A percentile compares a stretch with the other conserved stretches of the same genome.
phyloP scores from a whole-genome alignment of 1,140 invertebrate species.

The Macrobrachium rosenbergii region DNA sequence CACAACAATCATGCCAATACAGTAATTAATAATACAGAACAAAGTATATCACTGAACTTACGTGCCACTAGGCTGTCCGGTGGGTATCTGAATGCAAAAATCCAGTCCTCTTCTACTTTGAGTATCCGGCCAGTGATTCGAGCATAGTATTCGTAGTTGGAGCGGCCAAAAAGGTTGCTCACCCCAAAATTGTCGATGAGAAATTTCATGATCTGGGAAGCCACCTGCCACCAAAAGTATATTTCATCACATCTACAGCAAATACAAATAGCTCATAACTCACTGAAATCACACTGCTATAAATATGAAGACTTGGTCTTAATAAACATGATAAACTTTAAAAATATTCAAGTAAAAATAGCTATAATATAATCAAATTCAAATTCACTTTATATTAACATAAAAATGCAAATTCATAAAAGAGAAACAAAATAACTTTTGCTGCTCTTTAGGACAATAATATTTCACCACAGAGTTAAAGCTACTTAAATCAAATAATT shows the following conservation, averaged over 20 bases:
- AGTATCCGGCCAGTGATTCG: slow-evolving; percentile 92
- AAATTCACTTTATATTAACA: too few species aligned
- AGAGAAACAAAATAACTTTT: too few species aligned
- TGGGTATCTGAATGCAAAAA: slow-evolving; percentile 92
- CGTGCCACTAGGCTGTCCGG: slow-evolving; percentile 83
- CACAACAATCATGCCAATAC: background rate
- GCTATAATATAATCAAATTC: too few species aligned
- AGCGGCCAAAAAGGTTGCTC: slow-evolving; percentile 92
- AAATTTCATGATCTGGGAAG: slow-evolving; percentile 93
- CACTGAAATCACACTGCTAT: too few species aligned
- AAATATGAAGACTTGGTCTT: too few species aligned
- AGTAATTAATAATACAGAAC: slow-evolving; percentile 51
- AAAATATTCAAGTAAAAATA: too few species aligned
- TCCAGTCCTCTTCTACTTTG: slow-evolving; percentile 94
- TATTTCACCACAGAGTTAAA: too few species aligned
- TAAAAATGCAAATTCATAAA: too few species aligned
- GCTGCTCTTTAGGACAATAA: too few species aligned
- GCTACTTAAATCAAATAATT: too few species aligned
- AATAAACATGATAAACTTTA: too few species aligned
- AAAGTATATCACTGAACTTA: slow-evolving; percentile 71
- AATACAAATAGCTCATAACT: too few species aligned
- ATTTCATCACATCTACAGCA: background rate
- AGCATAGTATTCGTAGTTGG: slow-evolving; percentile 98
- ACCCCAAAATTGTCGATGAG: slow-evolving; percentile 97
- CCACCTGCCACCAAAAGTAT: slow-evolving; percentile 77